Conservation (phyloP, 2,113 vertebrate genomes). For the Electrona antarctica region DNA sequence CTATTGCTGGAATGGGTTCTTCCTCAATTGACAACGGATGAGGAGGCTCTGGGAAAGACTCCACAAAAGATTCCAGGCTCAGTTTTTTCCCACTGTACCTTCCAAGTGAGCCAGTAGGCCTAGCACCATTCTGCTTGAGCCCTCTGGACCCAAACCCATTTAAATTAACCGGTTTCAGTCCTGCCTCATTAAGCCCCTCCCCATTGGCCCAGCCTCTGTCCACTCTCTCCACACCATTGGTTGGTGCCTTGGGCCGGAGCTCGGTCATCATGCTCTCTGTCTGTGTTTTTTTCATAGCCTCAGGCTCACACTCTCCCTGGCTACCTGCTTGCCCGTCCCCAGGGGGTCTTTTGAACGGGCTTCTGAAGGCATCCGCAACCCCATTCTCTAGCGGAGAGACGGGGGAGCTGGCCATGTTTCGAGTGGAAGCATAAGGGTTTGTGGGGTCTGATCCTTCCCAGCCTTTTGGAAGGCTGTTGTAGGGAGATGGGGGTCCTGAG, state of each 20-base stretch:
- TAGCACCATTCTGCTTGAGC: constrained; percentile 30
- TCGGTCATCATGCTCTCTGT: constrained; percentile 36
- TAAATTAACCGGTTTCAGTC: constrained; percentile 66
- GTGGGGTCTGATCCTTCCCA: constrained; percentile 31
- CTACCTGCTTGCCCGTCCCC: constrained; percentile 79
- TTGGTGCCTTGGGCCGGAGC: constrained; percentile 27
- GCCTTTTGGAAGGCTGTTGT: constrained; percentile 49
- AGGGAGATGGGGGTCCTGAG: constrained; percentile 71
- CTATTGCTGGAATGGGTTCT: constrained; percentile 66
- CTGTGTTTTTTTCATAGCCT: constrained; percentile 24
- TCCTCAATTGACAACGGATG: background rate
- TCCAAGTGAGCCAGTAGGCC: constrained; percentile 34
- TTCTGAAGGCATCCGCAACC: constrained; percentile 63
- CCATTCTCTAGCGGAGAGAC: constrained; percentile 77
- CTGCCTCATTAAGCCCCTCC: constrained; percentile 69
- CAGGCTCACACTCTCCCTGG: constrained; percentile 53
- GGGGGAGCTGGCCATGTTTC: constrained; percentile 57
- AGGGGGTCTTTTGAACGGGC: constrained; percentile 76
- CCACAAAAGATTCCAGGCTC: background rate
- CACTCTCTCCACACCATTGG: constrained; percentile 25
- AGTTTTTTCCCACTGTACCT: background rate
- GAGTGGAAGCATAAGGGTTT: constrained; percentile 40
- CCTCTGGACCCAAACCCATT: constrained; percentile 33
- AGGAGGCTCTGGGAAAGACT: constrained; percentile 40
- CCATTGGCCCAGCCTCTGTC: constrained; percentile 7